These are phyloP conservation scores for Bovichtus diacanthus DNA, from an alignment of 2,797 vertebrate genomes.

Conservation along the genomic window DNA sequence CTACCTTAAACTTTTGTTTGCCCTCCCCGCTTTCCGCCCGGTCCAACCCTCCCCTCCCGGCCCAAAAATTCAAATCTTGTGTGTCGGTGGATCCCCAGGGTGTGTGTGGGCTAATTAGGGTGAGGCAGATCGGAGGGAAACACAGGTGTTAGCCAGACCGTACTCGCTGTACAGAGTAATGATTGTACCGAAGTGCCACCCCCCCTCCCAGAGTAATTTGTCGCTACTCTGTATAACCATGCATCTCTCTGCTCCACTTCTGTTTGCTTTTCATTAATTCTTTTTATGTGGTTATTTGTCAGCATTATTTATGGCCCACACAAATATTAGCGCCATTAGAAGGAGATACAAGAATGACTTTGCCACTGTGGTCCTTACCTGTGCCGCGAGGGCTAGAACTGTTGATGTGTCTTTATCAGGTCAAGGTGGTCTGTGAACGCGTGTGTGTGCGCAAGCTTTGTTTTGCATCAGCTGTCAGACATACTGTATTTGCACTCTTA, in stretches of 20 bases:
- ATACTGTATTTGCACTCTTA: background rate
- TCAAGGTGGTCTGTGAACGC: conserved; percentile 83
- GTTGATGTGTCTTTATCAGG: conserved; percentile 83
- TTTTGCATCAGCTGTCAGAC: conserved; percentile 37
- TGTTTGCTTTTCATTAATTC: conserved; percentile 89
- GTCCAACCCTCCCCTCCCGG: conserved; percentile 36
- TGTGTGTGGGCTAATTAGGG: conserved; percentile 99
- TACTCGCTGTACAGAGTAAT: conserved; percentile 94
- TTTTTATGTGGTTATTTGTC: conserved; percentile 86
- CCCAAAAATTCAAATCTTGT: conserved; percentile 71
- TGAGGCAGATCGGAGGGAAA: conserved; percentile 93
- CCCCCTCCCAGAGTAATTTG: conserved; percentile 90
- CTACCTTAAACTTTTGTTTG: conserved; percentile 59
- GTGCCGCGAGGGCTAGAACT: conserved; percentile 70
- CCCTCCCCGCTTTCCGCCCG: conserved; percentile 49
- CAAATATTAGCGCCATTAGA: conserved; percentile 95
- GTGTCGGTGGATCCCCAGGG: conserved; percentile 87
- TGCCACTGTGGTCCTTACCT: conserved; percentile 81
- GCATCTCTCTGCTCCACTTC: conserved; percentile 97
- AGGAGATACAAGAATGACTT: conserved; percentile 83
- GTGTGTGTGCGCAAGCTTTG: conserved; percentile 46
- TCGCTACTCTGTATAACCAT: conserved; percentile 93
- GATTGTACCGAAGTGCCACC: conserved; percentile 89
- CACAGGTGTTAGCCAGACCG: conserved; percentile 96
- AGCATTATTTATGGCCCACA: conserved; percentile 95